Evolutionary conservation across 2,797 vertebrate genomes (phyloP), one percentile per base, ranked within the genome.

Genomic region (Poecilia wingei): DNA sequence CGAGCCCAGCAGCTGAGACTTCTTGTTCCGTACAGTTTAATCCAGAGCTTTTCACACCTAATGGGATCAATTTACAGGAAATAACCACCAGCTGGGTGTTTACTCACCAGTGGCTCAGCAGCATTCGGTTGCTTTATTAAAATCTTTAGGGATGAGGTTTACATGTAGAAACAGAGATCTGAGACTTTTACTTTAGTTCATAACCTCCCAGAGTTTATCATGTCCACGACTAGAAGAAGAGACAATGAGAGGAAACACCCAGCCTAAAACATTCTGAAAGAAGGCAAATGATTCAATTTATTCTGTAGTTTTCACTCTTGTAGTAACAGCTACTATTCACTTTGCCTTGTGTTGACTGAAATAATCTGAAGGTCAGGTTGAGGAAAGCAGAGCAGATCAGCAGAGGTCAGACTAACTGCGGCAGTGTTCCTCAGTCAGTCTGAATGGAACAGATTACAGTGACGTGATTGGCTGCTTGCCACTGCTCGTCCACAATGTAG

Each of bases 1-100:
- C 22, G 41, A 69, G 28, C 22, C 55, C 6, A 8, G 39, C 64
- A 25, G 22, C 36, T 41, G 39, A 41, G 64, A 88, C 88, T 36
- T 86, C 78, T 61, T 91, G 88, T 92, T 80, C 86, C 70, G 5
- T 79, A 81, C 82, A 61, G 81, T 89, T 91, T 90, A 93, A 93
- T 91, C 92, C 83, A 77, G 72, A 41, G 86, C 82, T 70, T 90
- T 83, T 87, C 79, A 75, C 22, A 47, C 77, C 69, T 92, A 86
- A 93, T 88, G 81, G 75, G 94, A 92, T 94, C 84, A 86, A 79
- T 91, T 31, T 91, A 89, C 33, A 75, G 87, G 82, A 90, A 82
- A 43, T 81, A 70, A 89, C 84, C 41, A 16, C 89, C 78, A 1
- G 45, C 82, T 85, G 85, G 80, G 77, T 79, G 89, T 93, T 89